These are phyloP conservation scores for Cistogaster globosa DNA, from an alignment of 2,888 invertebrate species.

Conservation along the genomic window DNA sequence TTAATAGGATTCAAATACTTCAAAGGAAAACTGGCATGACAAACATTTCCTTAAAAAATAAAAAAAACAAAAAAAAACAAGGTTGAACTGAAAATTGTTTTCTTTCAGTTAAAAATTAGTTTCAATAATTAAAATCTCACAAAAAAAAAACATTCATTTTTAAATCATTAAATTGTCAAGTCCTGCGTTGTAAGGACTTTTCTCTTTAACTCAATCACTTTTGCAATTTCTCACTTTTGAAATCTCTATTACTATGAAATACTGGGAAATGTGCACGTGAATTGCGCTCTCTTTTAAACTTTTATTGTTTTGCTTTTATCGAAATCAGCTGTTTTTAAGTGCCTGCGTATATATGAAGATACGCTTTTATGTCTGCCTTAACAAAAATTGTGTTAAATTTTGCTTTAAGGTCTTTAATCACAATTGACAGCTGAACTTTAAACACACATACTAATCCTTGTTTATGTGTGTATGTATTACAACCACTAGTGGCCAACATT, in stretches of 20 bases:
- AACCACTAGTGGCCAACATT: constrained; percentile 61
- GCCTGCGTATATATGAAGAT: background rate
- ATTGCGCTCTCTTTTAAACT: constrained; percentile 8
- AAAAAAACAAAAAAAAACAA: background rate
- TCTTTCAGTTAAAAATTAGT: background rate
- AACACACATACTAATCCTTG: constrained; percentile 8
- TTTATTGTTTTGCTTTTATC: background rate
- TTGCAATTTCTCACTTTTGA: background rate
- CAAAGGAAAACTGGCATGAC: background rate
- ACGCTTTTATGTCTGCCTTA: constrained; percentile 42
- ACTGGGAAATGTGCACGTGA: constrained; percentile 22
- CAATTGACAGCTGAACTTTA: constrained; percentile 63
- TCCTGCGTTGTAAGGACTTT: constrained; percentile 43
- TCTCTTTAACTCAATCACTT: constrained; percentile 14
- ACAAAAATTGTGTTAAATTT: constrained; percentile 59
- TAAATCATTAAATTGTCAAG: constrained; percentile 46
- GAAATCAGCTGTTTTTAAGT: constrained; percentile 55
- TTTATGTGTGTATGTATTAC: background rate
- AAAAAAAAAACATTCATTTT: constrained; percentile 20
- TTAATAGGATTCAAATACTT: background rate
- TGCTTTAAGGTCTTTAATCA: constrained; percentile 61
- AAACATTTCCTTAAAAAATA: background rate
- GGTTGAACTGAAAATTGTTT: background rate
- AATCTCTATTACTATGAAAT: constrained; percentile 49
- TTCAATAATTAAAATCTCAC: constrained; percentile 53